A percentile compares a stretch with the other conserved stretches of the same genome.
These are phyloP conservation scores for Helicorthomorpha holstii DNA, from an alignment of 1,140 invertebrate species.

Conservation along the genomic window DNA sequence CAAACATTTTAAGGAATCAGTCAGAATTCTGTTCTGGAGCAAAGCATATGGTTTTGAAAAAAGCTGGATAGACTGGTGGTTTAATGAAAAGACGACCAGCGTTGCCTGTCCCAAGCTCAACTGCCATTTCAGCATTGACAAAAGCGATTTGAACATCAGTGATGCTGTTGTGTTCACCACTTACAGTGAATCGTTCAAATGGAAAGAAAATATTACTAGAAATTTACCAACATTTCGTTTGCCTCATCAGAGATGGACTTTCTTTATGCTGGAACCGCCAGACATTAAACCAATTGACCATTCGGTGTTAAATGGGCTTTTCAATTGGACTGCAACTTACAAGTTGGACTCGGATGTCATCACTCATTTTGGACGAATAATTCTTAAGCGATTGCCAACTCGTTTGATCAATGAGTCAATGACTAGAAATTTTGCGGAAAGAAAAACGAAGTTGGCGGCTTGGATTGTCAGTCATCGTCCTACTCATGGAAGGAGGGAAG, in stretches of 20 bases:
- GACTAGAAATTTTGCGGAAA: constrained; percentile 7
- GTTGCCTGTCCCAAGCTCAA: background rate
- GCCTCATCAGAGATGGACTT: constrained; percentile 37
- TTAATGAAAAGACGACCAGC: background rate
- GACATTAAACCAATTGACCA: constrained; percentile 21
- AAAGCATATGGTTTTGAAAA: background rate
- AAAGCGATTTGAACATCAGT: constrained; percentile 15
- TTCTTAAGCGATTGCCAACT: constrained; percentile 1
- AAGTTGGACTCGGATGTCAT: constrained; percentile 22
- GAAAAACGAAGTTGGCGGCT: constrained; percentile 25
- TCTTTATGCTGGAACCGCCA: constrained; percentile 40
- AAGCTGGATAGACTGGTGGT: background rate
- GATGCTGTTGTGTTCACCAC: constrained; percentile 40
- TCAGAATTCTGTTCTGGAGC: background rate
- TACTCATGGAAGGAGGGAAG: constrained; percentile 20
- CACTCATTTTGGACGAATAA: constrained; percentile 16
- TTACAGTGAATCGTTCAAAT: constrained; percentile 22
- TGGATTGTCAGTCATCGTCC: constrained; percentile 33
- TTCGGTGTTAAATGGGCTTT: constrained; percentile 13
- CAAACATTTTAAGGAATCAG: background rate
- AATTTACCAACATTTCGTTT: constrained; percentile 22
- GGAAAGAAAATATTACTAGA: constrained; percentile 4
- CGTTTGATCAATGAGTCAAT: background rate
- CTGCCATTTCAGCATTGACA: background rate
- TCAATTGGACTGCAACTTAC: constrained; percentile 33